phyloP scores from a whole-genome alignment of 2,113 vertebrate genomes.

The Eretmochelys imbricata region DNA sequence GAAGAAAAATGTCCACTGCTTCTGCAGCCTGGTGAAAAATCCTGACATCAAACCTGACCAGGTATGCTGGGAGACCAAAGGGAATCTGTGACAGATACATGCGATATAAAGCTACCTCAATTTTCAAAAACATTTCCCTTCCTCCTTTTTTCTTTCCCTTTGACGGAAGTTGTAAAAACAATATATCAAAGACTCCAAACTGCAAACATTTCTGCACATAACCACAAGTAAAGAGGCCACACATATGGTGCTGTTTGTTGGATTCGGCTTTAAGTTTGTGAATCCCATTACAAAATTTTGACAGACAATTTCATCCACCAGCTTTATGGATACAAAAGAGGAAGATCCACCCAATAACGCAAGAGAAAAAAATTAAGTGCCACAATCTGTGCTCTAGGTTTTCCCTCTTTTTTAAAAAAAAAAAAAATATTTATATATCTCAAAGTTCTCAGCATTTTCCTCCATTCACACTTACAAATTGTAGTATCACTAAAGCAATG shows the following conservation, averaged over 20 bases:
- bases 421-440: neutral
- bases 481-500: neutral
- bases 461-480: neutral
- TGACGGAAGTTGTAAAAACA: constrained; percentile 1
- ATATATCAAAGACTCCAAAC: neutral
- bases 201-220: neutral
- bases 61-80: neutral
- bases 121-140: neutral
- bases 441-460: neutral
- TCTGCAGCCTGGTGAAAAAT: neutral
- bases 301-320: neutral
- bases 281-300: neutral
- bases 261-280: neutral
- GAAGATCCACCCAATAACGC: fast-evolving
- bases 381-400: neutral
- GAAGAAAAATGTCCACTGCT: neutral
- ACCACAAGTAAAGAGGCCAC: neutral
- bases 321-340: neutral
- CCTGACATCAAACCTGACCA: neutral
- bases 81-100: neutral
- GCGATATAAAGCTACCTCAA: neutral
- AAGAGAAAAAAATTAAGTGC: neutral
- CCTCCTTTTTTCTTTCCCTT: neutral
- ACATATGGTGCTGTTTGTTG: neutral
- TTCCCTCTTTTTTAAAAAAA: fast-evolving